These are phyloP conservation scores for Gastrophysa polygoni DNA, from an alignment of 2,888 invertebrate genomes.

Conservation along the genomic window DNA sequence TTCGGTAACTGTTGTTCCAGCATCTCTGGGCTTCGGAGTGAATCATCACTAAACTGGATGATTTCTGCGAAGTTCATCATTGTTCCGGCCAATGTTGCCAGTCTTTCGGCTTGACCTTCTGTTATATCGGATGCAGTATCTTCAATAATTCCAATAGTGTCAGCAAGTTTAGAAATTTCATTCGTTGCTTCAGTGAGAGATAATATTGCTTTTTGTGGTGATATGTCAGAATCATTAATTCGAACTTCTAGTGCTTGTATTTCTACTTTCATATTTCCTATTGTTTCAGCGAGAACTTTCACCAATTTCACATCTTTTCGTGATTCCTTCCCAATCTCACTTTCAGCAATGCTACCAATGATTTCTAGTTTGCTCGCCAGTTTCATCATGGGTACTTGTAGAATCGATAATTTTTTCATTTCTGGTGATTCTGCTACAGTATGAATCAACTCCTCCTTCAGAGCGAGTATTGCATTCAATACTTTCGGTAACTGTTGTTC, in stretches of 20 bases:
- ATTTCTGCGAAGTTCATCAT: not conserved
- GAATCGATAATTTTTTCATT: slow-evolving; percentile 1
- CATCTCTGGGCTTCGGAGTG: slow-evolving; percentile 13
- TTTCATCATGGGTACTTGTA: slow-evolving; percentile 20
- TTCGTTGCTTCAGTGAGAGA: slow-evolving; percentile 29
- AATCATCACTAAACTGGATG: slow-evolving; percentile 4
- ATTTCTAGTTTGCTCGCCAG: slow-evolving; percentile 4
- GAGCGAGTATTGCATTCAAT: slow-evolving; percentile 7
- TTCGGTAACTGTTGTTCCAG: slow-evolving; percentile 26
- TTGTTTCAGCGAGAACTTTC: slow-evolving; percentile 10
- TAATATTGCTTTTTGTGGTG: slow-evolving; percentile 14
- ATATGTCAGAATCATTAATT: not conserved
- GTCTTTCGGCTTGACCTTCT: slow-evolving; percentile 22
- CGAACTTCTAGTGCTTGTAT: slow-evolving; percentile 10
- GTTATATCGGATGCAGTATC: not conserved
- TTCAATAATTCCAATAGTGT: not conserved
- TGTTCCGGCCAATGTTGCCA: slow-evolving; percentile 18
- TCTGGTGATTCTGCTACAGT: slow-evolving; percentile 3
- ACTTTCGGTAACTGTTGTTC: slow-evolving; percentile 28
- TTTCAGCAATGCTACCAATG: slow-evolving; percentile 4
- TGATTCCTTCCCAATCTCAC: not conserved
- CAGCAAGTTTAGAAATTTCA: slow-evolving; percentile 12
- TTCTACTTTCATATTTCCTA: slow-evolving; percentile 4
- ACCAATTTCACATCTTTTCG: slow-evolving; percentile 12
- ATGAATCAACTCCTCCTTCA: slow-evolving; percentile 3